phyloP scores from a whole-genome alignment of 2,888 invertebrate genomes.

The Acrobasis consociella region DNA sequence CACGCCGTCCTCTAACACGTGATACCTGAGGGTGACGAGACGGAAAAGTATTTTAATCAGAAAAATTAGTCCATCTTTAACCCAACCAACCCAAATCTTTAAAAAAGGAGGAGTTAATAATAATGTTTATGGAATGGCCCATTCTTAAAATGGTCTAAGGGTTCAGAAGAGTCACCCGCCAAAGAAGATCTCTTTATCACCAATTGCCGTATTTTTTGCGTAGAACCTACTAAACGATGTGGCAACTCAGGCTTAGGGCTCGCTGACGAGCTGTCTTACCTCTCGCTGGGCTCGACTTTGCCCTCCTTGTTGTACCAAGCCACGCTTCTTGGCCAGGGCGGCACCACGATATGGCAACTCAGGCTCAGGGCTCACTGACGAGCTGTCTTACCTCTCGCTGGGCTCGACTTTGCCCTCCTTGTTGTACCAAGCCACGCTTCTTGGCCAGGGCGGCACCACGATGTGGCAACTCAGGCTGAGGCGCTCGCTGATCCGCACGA shows the following conservation, averaged over 20 bases:
- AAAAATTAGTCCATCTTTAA: no score
- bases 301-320: constrained; percentile 93
- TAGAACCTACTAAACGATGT: no score
- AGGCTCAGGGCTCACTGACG: background rate
- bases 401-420: constrained; percentile 90
- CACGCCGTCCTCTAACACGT: constrained; percentile 90
- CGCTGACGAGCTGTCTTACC: constrained; percentile 49
- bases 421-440: constrained; percentile 91
- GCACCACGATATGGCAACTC: constrained; percentile 73
- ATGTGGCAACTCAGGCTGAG: constrained; percentile 90
- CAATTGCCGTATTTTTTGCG: no score
- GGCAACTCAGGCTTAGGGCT: background rate
- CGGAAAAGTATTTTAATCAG: background rate
- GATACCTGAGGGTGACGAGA: no score
- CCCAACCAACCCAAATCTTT: no score
- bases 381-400: constrained; percentile 75
- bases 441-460: constrained; percentile 93
- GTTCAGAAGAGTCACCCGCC: no score
- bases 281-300: constrained; percentile 86
- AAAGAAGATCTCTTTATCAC: no score
- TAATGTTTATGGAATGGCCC: no score
- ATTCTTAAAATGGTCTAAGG: no score
- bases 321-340: constrained; percentile 92
- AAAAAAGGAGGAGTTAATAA: no score
- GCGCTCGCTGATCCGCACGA: constrained; percentile 90